phyloP scores from a whole-genome alignment of 2,797 vertebrate genomes.

The Gallinago nigripennis region DNA sequence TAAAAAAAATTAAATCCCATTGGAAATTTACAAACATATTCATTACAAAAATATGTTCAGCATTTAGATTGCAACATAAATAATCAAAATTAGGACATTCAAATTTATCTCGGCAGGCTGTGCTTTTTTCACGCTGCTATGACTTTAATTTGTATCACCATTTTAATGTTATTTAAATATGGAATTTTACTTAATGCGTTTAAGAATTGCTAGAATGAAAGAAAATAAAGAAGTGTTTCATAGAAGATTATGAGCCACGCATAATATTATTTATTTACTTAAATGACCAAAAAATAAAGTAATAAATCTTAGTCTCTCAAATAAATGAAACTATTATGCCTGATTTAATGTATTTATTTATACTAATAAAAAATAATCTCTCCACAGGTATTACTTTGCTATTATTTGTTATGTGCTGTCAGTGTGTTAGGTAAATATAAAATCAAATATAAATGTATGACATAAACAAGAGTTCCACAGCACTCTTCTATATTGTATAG shows the following conservation, averaged over 20 bases:
- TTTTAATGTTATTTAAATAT: constrained; percentile 44
- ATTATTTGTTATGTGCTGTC: constrained; percentile 54
- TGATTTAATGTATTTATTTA: constrained; percentile 53
- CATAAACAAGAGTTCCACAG: neutral
- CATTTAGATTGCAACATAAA: constrained; percentile 14
- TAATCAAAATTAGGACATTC: constrained; percentile 44
- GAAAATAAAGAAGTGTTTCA: constrained; percentile 30
- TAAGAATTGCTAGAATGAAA: constrained; percentile 23
- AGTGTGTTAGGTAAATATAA: neutral
- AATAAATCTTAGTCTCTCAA: constrained; percentile 44
- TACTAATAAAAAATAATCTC: constrained; percentile 32
- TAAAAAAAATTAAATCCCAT: constrained; percentile 3
- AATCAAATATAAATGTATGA: neutral
- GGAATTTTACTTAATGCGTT: neutral
- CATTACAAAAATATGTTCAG: constrained; percentile 15
- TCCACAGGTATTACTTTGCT: constrained; percentile 17
- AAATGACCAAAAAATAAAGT: constrained; percentile 40
- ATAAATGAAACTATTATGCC: constrained; percentile 41
- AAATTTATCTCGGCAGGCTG: constrained; percentile 16
- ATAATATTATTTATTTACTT: constrained; percentile 39
- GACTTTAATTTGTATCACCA: constrained; percentile 19
- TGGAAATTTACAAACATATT: constrained; percentile 9
- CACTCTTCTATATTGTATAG: neutral
- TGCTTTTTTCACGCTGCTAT: neutral
- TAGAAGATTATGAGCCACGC: neutral